Base-by-base conservation (phyloP, 1,140 invertebrate species). In the Whitmania pigra region DNA sequence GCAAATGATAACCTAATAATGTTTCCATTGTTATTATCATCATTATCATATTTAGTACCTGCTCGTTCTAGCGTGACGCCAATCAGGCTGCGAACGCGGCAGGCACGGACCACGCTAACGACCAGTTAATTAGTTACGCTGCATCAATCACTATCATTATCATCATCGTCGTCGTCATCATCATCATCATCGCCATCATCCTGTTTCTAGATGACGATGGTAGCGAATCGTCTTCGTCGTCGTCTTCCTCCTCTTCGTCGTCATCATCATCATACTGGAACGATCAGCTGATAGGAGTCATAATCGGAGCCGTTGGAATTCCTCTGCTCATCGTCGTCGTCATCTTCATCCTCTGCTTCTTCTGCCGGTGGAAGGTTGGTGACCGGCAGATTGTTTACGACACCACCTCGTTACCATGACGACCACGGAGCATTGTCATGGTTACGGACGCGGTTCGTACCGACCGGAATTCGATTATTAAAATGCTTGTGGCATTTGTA, bases 241-340 rank as follows among this genome's bases (percentile, higher is more conserved):
- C 43, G 3, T 49, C 43, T 1, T 49, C 43, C 2, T 49, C 43
- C 15, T 49, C 57, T 0, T 63, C 57, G 11, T 63, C 57, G 3
- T 63, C 57, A 1, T 63, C 69, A 6, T 13, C 69, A 4, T 25
- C 43, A 53, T 53, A 53, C 22, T 54, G 43, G 25, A 84, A 84
- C 73, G 85, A 88, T 74, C 85, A 79, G 86, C 90, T 89, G 77
- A 89, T 92, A 43, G 89, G 89, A 0, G 83, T 92, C 53, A 87
- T 90, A 29, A 90, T 90, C 69, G 90, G 90, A 0, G 87, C 88
- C 0, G 78, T 92, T 57, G 89, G 89, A 0, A 87, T 89, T 71
- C 86, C 92, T 20, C 85, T 89, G 2, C 85, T 88, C n/a, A 87
- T 88, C 0, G 87, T 88, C 13, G 88, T 90, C 74, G 88, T 90